Conservation (phyloP, 2,797 vertebrate species). For the Staurois parvus region DNA sequence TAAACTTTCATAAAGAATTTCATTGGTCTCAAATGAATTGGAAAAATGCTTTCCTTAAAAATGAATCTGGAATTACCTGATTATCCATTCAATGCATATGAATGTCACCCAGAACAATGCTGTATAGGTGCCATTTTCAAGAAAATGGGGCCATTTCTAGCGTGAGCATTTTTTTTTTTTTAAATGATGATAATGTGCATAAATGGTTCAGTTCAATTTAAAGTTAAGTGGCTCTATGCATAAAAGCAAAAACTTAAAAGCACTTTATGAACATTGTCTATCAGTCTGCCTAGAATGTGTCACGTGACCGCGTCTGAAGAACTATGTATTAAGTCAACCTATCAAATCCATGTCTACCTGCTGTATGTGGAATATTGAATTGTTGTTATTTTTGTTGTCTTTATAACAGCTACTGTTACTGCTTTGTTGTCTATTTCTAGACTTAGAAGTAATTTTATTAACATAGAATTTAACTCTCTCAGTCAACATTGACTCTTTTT, state of each 20-base stretch:
- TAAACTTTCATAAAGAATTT: slow-evolving; percentile 53
- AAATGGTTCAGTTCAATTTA: slow-evolving; percentile 3
- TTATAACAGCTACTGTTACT: too few species aligned
- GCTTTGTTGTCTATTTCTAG: too few species aligned
- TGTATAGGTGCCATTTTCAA: slow-evolving; percentile 29
- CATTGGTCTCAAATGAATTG: slow-evolving; percentile 55
- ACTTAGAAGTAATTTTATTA: too few species aligned
- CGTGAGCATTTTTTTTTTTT: neutral
- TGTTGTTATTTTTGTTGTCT: too few species aligned
- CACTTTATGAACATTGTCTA: too few species aligned
- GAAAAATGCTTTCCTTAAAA: slow-evolving; percentile 56
- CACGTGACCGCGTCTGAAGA: too few species aligned
- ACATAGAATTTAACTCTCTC: too few species aligned
- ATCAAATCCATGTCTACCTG: too few species aligned
- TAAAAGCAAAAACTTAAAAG: neutral
- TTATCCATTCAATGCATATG: slow-evolving; percentile 40
- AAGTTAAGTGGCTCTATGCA: neutral
- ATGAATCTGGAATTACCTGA: slow-evolving; percentile 54
- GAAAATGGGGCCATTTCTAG: slow-evolving; percentile 10
- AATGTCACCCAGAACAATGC: slow-evolving; percentile 63
- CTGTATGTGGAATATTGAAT: too few species aligned
- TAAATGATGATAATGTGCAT: slow-evolving; percentile 17
- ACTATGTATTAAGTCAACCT: too few species aligned
- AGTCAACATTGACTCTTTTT: too few species aligned
- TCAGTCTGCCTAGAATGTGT: too few species aligned